These are phyloP conservation scores for Forficula auricularia DNA, from an alignment of 1,140 invertebrate species.

Conservation along the genomic window DNA sequence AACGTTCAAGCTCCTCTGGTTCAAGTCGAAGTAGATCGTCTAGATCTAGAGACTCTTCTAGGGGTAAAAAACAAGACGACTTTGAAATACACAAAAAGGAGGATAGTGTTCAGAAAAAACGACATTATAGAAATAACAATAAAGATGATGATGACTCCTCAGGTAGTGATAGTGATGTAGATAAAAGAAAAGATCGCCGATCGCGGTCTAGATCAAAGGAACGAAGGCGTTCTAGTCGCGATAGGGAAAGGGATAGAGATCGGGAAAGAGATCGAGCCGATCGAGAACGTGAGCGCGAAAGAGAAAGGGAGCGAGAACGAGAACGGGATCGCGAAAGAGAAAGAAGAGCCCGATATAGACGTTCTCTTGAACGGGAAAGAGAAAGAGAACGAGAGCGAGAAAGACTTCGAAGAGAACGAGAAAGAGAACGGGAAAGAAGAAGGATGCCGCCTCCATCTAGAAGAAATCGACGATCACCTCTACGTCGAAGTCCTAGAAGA, in stretches of 20 bases:
- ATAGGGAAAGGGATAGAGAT: constrained; percentile 13
- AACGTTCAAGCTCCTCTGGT: constrained; percentile 19
- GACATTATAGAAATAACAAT: constrained; percentile 63
- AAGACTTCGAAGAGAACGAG: constrained; percentile 10
- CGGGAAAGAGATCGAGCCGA: too few relatives aligned
- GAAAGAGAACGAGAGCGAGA: constrained; percentile 17
- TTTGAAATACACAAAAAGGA: constrained; percentile 59
- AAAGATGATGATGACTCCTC: constrained; percentile 63
- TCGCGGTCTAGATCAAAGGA: constrained; percentile 24
- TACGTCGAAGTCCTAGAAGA: constrained; percentile 3
- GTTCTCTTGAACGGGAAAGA: constrained; percentile 14
- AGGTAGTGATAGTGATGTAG: constrained; percentile 32
- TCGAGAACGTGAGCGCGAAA: constrained; percentile 29
- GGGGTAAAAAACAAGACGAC: constrained; percentile 33
- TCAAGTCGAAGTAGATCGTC: constrained; percentile 12
- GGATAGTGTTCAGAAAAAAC: constrained; percentile 58
- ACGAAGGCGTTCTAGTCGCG: constrained; percentile 11
- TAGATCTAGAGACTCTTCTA: background rate
- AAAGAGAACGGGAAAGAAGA: constrained; percentile 12
- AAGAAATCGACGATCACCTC: background rate
- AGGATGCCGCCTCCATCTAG: constrained; percentile 5
- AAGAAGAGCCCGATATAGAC: constrained; percentile 6
- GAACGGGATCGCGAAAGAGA: constrained; percentile 24
- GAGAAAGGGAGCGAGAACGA: constrained; percentile 23
- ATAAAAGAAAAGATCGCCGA: constrained; percentile 19